Conservation (phyloP, 2,113 vertebrate genomes). For the Campylomormyrus numenius region DNA sequence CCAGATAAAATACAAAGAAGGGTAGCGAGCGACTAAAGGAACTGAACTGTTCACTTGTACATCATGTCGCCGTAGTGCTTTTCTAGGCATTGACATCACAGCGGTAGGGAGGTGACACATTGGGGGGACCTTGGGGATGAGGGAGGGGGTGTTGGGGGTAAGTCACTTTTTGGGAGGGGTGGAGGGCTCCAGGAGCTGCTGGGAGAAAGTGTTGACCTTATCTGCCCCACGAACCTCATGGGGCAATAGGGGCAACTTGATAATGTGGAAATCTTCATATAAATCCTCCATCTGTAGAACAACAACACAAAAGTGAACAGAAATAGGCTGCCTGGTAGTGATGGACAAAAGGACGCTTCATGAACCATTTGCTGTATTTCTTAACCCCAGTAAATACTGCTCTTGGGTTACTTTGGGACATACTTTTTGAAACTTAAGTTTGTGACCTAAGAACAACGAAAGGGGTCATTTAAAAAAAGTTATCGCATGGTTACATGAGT, state of each 20-base stretch:
- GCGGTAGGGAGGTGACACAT: neutral
- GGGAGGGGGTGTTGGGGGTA: conserved; percentile 15
- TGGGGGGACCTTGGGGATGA: neutral
- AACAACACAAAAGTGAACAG: neutral
- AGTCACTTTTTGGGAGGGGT: conserved; percentile 75
- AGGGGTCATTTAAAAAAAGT: no score
- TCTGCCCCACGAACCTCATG: conserved; percentile 84
- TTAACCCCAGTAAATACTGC: neutral
- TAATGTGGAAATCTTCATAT: conserved; percentile 92
- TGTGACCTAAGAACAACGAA: no score
- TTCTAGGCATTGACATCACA: neutral
- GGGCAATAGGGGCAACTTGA: conserved; percentile 83
- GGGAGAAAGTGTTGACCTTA: conserved; percentile 87
- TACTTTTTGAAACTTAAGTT: neutral
- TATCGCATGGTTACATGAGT: no score
- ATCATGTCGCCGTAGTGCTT: neutral
- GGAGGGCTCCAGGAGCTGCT: conserved; percentile 84
- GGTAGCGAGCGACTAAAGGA: neutral
- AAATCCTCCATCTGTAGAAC: conserved; percentile 82
- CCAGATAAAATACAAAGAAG: neutral
- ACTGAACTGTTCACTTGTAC: neutral
- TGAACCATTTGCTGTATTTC: neutral
- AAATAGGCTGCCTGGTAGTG: neutral
- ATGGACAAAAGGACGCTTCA: neutral
- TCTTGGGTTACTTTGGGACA: neutral